Percentiles rank a stretch among this genome's conserved stretches.
Evolutionary conservation across 2,888 invertebrate genomes (phyloP).

Genomic region (Hipparchia sbordonii): DNA sequence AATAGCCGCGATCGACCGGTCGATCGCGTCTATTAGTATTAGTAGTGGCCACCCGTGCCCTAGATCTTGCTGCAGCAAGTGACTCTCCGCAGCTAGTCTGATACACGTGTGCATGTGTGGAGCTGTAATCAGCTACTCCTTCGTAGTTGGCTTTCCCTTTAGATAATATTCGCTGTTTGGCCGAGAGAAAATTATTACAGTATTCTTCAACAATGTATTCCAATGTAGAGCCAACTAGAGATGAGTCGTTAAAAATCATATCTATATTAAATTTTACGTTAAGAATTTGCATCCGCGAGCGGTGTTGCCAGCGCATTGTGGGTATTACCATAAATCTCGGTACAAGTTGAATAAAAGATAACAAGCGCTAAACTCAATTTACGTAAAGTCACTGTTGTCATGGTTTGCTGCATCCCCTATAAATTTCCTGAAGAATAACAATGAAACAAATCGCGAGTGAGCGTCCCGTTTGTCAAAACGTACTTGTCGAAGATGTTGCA

Average conservation of each 20-base stretch:
- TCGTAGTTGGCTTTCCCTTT: too few species aligned
- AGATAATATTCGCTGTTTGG: too few species aligned
- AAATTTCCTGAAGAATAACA: slow-evolving; percentile 43
- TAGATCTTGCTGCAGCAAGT: too few species aligned
- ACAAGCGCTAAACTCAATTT: slow-evolving; percentile 36
- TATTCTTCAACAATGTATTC: slow-evolving; percentile 9
- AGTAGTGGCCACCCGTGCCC: too few species aligned
- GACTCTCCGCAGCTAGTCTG: too few species aligned
- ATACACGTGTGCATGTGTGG: too few species aligned
- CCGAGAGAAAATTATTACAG: neutral
- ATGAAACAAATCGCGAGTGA: slow-evolving; percentile 47
- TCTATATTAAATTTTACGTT: slow-evolving; percentile 16
- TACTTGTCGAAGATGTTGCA: slow-evolving; percentile 47
- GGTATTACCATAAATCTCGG: slow-evolving; percentile 24
- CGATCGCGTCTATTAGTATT: too few species aligned
- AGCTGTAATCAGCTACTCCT: too few species aligned
- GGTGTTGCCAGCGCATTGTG: neutral
- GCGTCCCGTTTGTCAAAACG: slow-evolving; percentile 47
- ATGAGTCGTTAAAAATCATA: slow-evolving; percentile 13
- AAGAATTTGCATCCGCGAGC: slow-evolving; percentile 9
- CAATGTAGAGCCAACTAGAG: neutral
- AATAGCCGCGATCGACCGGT: too few species aligned
- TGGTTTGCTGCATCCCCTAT: slow-evolving; percentile 35
- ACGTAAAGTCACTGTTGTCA: slow-evolving; percentile 35
- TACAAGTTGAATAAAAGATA: slow-evolving; percentile 31